Evolutionary conservation across 2,888 invertebrate species (phyloP), one percentile per base, ranked within the genome.

Genomic region (Cabera pusaria): DNA sequence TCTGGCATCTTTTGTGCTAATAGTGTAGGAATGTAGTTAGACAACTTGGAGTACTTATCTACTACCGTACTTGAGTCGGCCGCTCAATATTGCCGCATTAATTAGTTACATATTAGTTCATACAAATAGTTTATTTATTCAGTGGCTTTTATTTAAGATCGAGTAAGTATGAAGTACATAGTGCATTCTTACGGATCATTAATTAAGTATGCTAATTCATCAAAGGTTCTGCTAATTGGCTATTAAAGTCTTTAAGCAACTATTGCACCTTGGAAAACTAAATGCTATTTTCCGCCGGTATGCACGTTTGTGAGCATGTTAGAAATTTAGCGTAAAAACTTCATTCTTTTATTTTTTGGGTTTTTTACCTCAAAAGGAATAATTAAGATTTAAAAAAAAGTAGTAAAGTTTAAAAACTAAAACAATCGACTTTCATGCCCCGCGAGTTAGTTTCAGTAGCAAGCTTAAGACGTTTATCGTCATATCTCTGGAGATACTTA

Each of bases 21-120:
- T 65, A 59, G 53, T 52, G 50, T 49, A 50, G 65, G 67, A 71
- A 72, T 72, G 69, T 56, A 52, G 60, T 49, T 39, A 29, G 55
- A 56, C 64, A 46, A 49, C 64, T 56, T 54, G 35, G 35, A 37
- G 36, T 44, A 53, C 52, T 42, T n/a, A n/a, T n/a, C 14, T 52
- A 51, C 27, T 38, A 28, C 23, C 14, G 38, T 38, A 44, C 32
- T 46, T 44, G 51, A 54, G 49, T 50, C 48, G 52, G 47, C 49
- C 41, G 52, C 47, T 44, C 28, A 34, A n/a, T 34, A 33, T 36
- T 26, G 37, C 24, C 16, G 34, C 20, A 35, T 45, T 37, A 24
- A 33, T 36, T 37, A 29, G n/a, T 26, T 27, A 17, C 22, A 11
- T 11, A 19, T 31, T 21, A 26, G 8, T 21, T n/a, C 14, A 10